These are phyloP conservation scores for Empis livida DNA, from an alignment of 2,888 invertebrate species.

Conservation along the genomic window DNA sequence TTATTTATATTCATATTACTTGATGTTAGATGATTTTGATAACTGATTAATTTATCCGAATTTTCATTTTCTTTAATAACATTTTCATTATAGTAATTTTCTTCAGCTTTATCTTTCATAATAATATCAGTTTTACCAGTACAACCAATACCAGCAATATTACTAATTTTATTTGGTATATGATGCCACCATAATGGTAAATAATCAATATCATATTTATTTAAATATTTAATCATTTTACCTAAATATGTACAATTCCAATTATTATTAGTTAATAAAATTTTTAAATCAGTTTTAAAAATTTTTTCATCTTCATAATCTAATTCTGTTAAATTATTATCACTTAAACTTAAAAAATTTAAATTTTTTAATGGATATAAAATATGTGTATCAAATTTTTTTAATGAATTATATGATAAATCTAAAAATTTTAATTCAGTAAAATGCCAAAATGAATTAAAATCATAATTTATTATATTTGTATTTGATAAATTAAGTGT, in stretches of 20 bases:
- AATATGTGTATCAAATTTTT: not conserved
- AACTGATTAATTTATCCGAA: not conserved
- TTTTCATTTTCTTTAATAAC: not conserved
- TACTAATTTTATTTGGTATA: not conserved
- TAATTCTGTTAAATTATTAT: not conserved
- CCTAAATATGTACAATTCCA: not conserved
- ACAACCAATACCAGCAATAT: not conserved
- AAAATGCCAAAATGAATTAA: not conserved
- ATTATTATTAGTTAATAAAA: not conserved
- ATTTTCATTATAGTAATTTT: too few relatives aligned
- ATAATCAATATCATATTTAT: not conserved
- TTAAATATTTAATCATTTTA: not conserved
- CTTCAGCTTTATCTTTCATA: not conserved
- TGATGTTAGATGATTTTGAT: not conserved
- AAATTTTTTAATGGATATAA: not conserved
- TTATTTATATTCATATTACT: not conserved
- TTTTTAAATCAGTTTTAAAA: not conserved
- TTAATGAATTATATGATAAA: not conserved
- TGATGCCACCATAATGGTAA: constrained; percentile 1
- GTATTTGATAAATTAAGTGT: not conserved
- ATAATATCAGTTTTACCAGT: not conserved
- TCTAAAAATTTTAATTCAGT: not conserved
- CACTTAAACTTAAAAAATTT: not conserved
- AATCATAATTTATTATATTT: not conserved
- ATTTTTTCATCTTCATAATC: not conserved